Evolutionary conservation across 2,113 vertebrate genomes (phyloP), one percentile per base, ranked within the genome.

Genomic region (Takifugu bimaculatus): DNA sequence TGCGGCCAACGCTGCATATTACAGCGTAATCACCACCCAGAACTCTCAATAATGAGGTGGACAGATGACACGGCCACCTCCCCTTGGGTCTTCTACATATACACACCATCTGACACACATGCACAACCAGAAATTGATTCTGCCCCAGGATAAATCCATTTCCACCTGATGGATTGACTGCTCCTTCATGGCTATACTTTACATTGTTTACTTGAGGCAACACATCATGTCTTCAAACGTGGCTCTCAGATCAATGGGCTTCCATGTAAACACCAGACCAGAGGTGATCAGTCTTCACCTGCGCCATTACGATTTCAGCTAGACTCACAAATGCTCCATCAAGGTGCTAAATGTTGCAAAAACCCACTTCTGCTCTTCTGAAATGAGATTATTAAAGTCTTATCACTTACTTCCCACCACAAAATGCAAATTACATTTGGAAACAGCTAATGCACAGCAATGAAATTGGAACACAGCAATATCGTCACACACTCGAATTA

Each of bases 141-240:
- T 65, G 74, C 82, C 84, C 79, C 77, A 81, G 88, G 88, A 85
- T 84, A 87, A 90, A 90, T 91, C 87, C 85, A 89, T 90, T 90
- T 64, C 63, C 65, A 57, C 67, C 77, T 90, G 88, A 91, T 92
- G 88, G 90, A 90, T 91, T 90, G 88, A 91, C 91, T 92, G 89
- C 80, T 81, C 61, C 85, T 88, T 92, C 92, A 92, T 92, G 88
- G 88, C 85, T 66, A 85, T 90, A 90, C 91, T 92, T 92, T 91
- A 90, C 91, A 91, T 90, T 90, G 86, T 92, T 91, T 91, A 85
- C 87, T 88, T 88, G 88, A 74, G 72, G 86, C 89, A 88, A 89
- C 85, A 79, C 75, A 65, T 62, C 72, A 75, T 84, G 84, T 89
- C 88, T 89, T 81, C 81, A 72, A 77, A 84, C 87, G 87, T 83